phyloP scores from a whole-genome alignment of 23 tunicate species.

The Trididemnum nubilum region DNA sequence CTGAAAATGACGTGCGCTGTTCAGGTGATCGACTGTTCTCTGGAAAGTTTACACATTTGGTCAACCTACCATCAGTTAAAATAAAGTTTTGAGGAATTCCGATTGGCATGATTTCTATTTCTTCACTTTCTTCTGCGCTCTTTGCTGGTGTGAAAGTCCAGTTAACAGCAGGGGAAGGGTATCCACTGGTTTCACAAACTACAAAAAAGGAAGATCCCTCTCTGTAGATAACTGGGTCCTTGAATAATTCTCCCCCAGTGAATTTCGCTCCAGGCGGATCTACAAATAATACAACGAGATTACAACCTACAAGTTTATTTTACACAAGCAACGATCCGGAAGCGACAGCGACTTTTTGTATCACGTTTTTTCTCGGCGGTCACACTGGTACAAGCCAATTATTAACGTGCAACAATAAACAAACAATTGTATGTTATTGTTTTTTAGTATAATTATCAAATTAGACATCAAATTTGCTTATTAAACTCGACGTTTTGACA shows the following conservation, averaged over 20 bases:
- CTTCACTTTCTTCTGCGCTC: not conserved
- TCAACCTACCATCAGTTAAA: slow-evolving; percentile 21
- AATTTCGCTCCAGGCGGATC: not conserved
- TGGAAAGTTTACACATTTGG: too few relatives aligned
- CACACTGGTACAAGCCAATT: too few relatives aligned
- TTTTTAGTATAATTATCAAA: too few relatives aligned
- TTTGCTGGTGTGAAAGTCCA: slow-evolving; percentile 32
- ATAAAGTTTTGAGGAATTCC: slow-evolving; percentile 10
- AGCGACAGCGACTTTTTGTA: too few relatives aligned
- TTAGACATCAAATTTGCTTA: too few relatives aligned
- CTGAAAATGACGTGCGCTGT: too few relatives aligned
- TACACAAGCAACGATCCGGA: too few relatives aligned
- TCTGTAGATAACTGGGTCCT: not conserved
- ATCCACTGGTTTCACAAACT: slow-evolving; percentile 29
- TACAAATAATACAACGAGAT: not conserved
- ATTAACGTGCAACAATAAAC: too few relatives aligned
- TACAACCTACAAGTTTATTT: not conserved
- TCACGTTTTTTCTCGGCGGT: too few relatives aligned
- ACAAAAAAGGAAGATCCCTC: slow-evolving; percentile 43
- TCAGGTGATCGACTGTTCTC: too few relatives aligned
- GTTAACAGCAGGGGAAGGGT: slow-evolving; percentile 36
- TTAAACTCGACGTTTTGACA: too few relatives aligned
- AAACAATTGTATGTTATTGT: too few relatives aligned
- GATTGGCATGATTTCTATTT: not conserved
- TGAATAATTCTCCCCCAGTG: not conserved